Conservation (phyloP, 35 echinoderm and acorn worm genomes). For the Heliocidaris tuberculata region DNA sequence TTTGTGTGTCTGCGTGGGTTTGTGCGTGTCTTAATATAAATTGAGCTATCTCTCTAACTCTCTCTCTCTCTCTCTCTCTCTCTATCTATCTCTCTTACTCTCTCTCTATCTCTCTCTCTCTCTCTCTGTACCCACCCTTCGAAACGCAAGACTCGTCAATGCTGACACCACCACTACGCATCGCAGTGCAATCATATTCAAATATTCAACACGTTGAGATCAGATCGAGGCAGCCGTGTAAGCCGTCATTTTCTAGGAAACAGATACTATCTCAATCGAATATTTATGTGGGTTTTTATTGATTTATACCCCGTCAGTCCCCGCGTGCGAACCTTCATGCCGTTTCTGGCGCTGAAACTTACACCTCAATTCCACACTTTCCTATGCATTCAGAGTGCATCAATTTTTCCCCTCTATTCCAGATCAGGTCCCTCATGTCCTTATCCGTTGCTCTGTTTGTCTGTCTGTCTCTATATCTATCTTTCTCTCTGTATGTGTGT, state of each 20-base stretch:
- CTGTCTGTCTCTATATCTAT: too few relatives aligned
- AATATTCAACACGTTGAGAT: conserved; percentile 12
- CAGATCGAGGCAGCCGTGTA: not conserved
- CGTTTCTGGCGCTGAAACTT: not conserved
- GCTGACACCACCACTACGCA: not conserved
- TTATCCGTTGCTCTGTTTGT: too few relatives aligned
- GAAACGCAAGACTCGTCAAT: not conserved
- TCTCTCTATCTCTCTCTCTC: not conserved
- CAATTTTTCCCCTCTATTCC: too few relatives aligned
- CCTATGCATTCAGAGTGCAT: not conserved
- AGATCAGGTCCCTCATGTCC: too few relatives aligned
- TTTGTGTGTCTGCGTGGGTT: too few relatives aligned
- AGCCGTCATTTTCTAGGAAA: not conserved
- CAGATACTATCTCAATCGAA: not conserved
- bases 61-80: not conserved
- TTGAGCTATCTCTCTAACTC: too few relatives aligned
- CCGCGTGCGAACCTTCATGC: not conserved
- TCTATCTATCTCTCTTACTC: not conserved
- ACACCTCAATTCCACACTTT: not conserved
- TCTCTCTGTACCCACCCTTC: not conserved
- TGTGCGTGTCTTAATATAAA: too few relatives aligned
- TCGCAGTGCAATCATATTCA: not conserved
- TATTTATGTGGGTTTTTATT: conserved; percentile 6
- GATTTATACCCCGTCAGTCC: not conserved
- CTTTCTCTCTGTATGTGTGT: too few relatives aligned